Base-by-base conservation (phyloP, 2,113 vertebrate species). In the Numenius arquata region DNA sequence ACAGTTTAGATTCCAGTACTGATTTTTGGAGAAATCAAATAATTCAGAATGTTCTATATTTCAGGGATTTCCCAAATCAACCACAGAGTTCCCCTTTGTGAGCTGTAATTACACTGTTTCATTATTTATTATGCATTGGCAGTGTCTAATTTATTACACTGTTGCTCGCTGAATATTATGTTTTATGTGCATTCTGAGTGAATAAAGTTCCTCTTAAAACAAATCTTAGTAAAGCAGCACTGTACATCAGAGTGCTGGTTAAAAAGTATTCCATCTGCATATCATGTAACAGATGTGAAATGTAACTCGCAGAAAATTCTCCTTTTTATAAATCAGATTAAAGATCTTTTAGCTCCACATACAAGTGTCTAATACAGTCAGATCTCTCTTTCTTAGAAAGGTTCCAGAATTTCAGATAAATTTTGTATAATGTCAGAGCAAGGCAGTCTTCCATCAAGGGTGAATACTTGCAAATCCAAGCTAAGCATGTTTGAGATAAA, bases 381-480 rank as follows among this genome's bases (percentile, higher is more conserved):
- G 29, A 53, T 5, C 48, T 86, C 80, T 87, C 66, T 52, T 89
- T 43, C 41, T 67, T 65, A 88, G 50, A 79, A 79, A 11, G 77
- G 61, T 9, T 62, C 26, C 73, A 91, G 77, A 75, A 88, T 85
- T 93, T 85, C 75, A 88, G 71, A 80, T 66, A 65, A 85, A 88
- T 74, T 68, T 59, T 79, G 55, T 20, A 76, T 85, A 53, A 95
- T 66, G 34, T 58, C 70, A 79, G 45, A 89, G 45, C 56, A 87
- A 82, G 50, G 13, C 76, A 87, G 26, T 47, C 32, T 87, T 79
- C 56, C 58, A 47, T 47, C 74, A 62, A 17, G 9, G 62, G 25
- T 58, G 87, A 83, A 67, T 62, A 84, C 70, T 73, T 94, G 80
- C 13, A 70, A 88, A 91, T 70, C 63, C 94, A 95, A 80, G 58